A percentile compares a stretch with the other conserved stretches of the same genome.
Conservation (phyloP, 2,888 invertebrate genomes). For the Cephus spinipes region DNA sequence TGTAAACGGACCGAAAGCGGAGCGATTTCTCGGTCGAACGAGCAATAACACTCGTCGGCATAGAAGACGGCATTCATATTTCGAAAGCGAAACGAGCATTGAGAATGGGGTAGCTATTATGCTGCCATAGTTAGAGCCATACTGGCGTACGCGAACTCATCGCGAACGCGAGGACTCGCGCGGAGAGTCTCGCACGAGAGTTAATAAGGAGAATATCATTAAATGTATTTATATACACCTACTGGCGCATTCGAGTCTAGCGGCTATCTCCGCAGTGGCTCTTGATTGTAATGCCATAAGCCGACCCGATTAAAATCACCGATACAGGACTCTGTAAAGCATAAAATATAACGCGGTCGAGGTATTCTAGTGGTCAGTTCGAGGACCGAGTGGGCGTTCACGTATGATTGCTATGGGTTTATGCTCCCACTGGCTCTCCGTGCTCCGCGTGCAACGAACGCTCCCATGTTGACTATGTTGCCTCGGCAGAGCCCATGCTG, state of each 20-base stretch:
- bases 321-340: conserved; percentile 4
- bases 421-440: conserved; percentile 13
- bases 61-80: neutral
- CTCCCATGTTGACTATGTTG: neutral
- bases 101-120: neutral
- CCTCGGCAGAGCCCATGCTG: neutral
- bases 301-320: conserved; percentile 40
- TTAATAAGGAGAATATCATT: conserved; percentile 32
- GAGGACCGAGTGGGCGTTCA: conserved; percentile 30
- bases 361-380: conserved; percentile 22
- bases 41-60: conserved; percentile 33
- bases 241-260: neutral
- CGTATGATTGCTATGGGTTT: conserved; percentile 34
- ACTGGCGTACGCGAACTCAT: neutral
- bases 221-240: conserved; percentile 34
- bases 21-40: conserved; percentile 29
- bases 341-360: conserved; percentile 2
- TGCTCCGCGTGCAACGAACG: neutral
- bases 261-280: conserved; percentile 19
- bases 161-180: neutral
- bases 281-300: conserved; percentile 26
- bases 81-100: neutral
- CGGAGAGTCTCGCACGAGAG: conserved; percentile 6
- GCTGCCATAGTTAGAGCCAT: neutral
- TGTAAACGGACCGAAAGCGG: neutral